A percentile compares a stretch with the other conserved stretches of the same genome.
Evolutionary conservation across 1,140 invertebrate species (phyloP).

Genomic region (Episyrphus balteatus): DNA sequence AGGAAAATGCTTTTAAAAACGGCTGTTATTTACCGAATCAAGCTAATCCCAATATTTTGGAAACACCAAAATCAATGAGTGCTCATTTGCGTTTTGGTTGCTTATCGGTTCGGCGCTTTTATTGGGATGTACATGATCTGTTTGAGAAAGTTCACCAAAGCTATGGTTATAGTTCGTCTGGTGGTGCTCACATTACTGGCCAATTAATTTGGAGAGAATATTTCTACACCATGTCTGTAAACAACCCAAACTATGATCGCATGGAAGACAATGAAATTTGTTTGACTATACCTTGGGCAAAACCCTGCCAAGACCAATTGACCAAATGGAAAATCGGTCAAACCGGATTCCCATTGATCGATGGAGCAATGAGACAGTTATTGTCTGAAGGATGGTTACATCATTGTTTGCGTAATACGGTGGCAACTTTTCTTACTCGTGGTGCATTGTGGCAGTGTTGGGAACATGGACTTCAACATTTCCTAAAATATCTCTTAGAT

Average conservation of each 20-base stretch:
- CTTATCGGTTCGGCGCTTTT: slow-evolving; percentile 51
- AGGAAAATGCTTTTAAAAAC: slow-evolving; percentile 46
- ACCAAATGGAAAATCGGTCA: slow-evolving; percentile 53
- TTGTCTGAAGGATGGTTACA: slow-evolving; percentile 50
- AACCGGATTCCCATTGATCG: slow-evolving; percentile 67
- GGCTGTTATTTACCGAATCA: slow-evolving; percentile 56
- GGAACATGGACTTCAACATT: slow-evolving; percentile 55
- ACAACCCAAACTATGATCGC: slow-evolving; percentile 51
- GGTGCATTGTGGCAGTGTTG: slow-evolving; percentile 64
- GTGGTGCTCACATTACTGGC: slow-evolving; percentile 40
- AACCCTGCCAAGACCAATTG: slow-evolving; percentile 39
- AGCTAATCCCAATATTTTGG: slow-evolving; percentile 52
- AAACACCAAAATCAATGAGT: slow-evolving; percentile 55
- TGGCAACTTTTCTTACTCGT: slow-evolving; percentile 60
- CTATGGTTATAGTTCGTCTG: slow-evolving; percentile 17
- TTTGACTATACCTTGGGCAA: slow-evolving; percentile 59
- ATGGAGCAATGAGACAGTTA: slow-evolving; percentile 61
- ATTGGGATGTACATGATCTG: slow-evolving; percentile 51
- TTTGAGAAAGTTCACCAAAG: slow-evolving; percentile 43
- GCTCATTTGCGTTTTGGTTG: slow-evolving; percentile 56
- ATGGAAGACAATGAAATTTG: slow-evolving; percentile 65
- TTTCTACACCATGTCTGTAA: slow-evolving; percentile 64
- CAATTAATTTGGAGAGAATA: slow-evolving; percentile 72
- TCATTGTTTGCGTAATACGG: slow-evolving; percentile 57
- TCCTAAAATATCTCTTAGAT: slow-evolving; percentile 55